These are phyloP conservation scores for Morphnarchus princeps DNA, from an alignment of 2,113 vertebrate species.

Conservation along the genomic window DNA sequence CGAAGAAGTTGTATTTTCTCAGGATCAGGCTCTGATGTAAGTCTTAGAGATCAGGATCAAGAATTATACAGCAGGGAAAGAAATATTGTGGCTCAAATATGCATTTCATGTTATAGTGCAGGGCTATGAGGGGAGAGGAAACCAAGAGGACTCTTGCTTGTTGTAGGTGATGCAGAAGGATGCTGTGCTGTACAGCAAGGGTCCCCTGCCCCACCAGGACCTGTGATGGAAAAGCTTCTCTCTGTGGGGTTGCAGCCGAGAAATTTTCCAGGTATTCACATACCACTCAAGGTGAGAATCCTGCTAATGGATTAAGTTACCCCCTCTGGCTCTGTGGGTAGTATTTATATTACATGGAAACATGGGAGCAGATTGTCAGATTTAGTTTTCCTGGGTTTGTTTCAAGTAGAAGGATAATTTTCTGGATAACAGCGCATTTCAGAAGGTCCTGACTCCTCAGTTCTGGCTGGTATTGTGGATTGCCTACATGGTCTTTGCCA, in stretches of 20 bases:
- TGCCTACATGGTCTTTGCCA: neutral
- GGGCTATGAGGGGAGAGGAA: neutral
- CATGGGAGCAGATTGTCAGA: neutral
- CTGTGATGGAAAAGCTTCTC: neutral
- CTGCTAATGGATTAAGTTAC: neutral
- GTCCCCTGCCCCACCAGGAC: neutral
- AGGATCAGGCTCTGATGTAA: neutral
- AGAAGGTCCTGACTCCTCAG: neutral
- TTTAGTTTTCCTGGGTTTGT: neutral
- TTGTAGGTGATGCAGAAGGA: neutral
- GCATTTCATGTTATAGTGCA: neutral
- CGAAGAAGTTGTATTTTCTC: neutral
- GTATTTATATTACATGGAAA: neutral
- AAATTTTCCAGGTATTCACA: neutral
- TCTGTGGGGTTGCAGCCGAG: neutral
- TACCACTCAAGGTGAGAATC: neutral
- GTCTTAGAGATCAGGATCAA: neutral
- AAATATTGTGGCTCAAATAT: neutral
- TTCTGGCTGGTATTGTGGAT: neutral
- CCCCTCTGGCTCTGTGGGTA: neutral
- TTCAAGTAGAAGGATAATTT: neutral
- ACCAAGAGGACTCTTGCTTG: neutral
- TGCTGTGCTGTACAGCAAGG: neutral
- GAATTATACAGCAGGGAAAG: neutral
- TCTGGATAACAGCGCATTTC: neutral